phyloP scores from a whole-genome alignment of 2,797 vertebrate species.

The Fratercula arctica region DNA sequence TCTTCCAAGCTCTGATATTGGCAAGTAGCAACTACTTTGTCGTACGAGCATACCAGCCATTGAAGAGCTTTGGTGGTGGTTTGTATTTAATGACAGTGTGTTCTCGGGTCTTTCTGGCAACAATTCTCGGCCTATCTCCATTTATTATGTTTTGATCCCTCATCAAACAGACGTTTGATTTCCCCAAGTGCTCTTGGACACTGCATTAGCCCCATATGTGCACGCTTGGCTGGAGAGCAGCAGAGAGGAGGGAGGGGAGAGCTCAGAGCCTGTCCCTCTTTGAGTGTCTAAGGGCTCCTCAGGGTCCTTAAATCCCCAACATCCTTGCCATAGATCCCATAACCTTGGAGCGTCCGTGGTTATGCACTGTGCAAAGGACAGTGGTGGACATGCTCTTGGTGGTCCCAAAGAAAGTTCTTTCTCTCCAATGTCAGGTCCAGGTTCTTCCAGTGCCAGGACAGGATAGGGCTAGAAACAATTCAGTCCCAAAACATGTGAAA shows the following conservation, averaged over 20 bases:
- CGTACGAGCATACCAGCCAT: fast-evolving
- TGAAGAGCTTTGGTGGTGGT: neutral
- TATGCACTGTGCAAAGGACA: neutral
- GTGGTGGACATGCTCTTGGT: neutral
- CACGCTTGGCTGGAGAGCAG: fast-evolving
- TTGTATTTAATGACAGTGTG: neutral
- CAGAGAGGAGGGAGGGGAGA: neutral
- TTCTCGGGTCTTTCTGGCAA: neutral
- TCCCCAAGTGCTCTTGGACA: neutral
- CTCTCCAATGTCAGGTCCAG: neutral
- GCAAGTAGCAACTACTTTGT: neutral
- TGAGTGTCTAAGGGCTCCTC: neutral
- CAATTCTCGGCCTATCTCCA: neutral
- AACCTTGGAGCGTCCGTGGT: neutral
- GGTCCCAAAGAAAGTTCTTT: neutral
- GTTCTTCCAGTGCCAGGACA: neutral
- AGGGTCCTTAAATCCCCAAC: neutral
- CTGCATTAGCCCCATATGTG: neutral
- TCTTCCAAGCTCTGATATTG: neutral
- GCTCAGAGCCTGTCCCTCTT: neutral
- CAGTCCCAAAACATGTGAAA: neutral
- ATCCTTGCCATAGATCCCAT: neutral
- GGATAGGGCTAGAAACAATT: neutral
- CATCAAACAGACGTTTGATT: neutral
- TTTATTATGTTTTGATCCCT: neutral